phyloP scores from a whole-genome alignment of 92 coral and sea anemone genomes.

The Montipora capitata region DNA sequence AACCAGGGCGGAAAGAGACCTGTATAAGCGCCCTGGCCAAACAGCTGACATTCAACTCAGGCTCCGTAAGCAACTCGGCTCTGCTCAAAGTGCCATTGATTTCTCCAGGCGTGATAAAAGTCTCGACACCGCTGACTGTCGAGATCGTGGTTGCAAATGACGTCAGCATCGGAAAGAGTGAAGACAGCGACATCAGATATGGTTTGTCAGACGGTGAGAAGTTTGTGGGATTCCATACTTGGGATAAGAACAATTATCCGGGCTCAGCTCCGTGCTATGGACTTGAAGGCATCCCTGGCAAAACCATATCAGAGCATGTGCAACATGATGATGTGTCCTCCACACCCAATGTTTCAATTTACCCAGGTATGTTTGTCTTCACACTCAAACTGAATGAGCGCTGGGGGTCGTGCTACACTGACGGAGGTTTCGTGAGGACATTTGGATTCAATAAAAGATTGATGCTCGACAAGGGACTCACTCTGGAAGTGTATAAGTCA shows the following conservation, averaged over 20 bases:
- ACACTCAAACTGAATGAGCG: too few relatives aligned
- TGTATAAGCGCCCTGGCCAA: too few relatives aligned
- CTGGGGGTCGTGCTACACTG: too few relatives aligned
- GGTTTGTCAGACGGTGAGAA: constrained; percentile 76
- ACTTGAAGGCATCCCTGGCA: constrained; percentile 24
- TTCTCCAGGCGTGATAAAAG: too few relatives aligned
- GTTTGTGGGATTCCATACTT: background rate
- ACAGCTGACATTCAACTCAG: constrained; percentile 68
- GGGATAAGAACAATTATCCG: constrained; percentile 21
- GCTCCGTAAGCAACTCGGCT: constrained; percentile 11
- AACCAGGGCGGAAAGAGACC: too few relatives aligned
- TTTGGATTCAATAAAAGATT: constrained; percentile 34
- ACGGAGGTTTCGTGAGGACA: constrained; percentile 48
- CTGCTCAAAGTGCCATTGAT: too few relatives aligned
- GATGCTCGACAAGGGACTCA: constrained; percentile 48
- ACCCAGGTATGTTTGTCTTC: background rate
- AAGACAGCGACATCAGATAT: constrained; percentile 51
- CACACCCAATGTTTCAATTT: background rate
- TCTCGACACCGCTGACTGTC: too few relatives aligned
- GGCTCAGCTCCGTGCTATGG: constrained; percentile 28
- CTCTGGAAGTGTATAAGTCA: constrained; percentile 37
- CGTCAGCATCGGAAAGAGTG: too few relatives aligned
- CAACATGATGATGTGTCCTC: background rate
- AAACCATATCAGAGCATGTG: background rate
- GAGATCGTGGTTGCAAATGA: too few relatives aligned